phyloP scores from a whole-genome alignment of 2,113 vertebrate genomes.

The Solea solea region DNA sequence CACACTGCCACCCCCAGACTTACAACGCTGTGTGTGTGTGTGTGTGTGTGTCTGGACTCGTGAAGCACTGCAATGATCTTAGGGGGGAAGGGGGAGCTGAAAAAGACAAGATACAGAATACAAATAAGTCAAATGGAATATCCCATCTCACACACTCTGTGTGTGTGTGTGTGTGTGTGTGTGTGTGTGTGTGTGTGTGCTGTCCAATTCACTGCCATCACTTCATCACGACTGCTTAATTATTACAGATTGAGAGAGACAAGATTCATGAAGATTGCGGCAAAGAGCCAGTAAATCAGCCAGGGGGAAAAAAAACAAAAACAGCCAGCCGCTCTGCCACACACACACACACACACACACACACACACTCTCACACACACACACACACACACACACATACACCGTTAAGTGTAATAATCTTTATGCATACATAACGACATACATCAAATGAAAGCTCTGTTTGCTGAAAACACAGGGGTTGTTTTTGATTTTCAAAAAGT shows the following conservation, averaged over 20 bases:
- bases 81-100: background rate
- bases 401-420: background rate
- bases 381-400: slow-evolving; percentile 14
- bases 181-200: too few relatives aligned
- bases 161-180: too few relatives aligned
- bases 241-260: too few relatives aligned
- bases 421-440: slow-evolving; percentile 17
- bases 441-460: background rate
- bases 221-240: too few relatives aligned
- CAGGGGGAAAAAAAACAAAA: slow-evolving; percentile 6
- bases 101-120: too few relatives aligned
- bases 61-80: slow-evolving; percentile 19
- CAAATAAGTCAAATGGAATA: too few relatives aligned
- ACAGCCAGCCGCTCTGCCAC: background rate
- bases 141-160: too few relatives aligned
- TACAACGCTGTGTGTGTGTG: background rate
- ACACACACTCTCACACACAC: slow-evolving; percentile 4
- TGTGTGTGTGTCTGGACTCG: background rate
- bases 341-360: background rate
- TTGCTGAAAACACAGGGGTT: background rate
- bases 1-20: slow-evolving; percentile 7
- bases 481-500: background rate
- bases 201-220: too few relatives aligned
- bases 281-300: too few relatives aligned
- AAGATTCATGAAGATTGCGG: too few relatives aligned